phyloP scores from a whole-genome alignment of 2,888 invertebrate genomes.

The Pyrrhosoma nymphula region DNA sequence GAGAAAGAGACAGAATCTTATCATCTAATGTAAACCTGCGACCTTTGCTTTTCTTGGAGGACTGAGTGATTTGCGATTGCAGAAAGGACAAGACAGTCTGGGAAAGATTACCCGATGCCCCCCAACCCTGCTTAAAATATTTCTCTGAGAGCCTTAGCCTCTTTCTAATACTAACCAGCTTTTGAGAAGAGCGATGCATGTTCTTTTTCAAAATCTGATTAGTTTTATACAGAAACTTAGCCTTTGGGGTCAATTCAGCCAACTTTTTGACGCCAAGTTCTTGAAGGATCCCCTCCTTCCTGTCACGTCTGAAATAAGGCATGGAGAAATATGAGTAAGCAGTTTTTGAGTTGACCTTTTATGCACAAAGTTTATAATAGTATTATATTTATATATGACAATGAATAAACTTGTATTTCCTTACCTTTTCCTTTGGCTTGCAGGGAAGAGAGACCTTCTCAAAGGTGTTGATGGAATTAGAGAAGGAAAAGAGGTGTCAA shows the following conservation, averaged over 20 bases:
- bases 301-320: not conserved
- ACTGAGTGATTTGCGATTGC: not conserved
- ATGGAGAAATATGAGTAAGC: not conserved
- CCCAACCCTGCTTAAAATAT: not conserved
- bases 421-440: not conserved
- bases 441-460: not conserved
- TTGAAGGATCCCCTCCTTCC: not conserved
- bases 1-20: not conserved
- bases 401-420: not conserved
- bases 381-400: no score
- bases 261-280: not conserved
- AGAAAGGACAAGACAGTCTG: slow-evolving; percentile 30
- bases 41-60: slow-evolving; percentile 26
- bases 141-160: not conserved
- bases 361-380: not conserved
- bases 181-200: not conserved
- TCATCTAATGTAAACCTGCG: slow-evolving; percentile 41
- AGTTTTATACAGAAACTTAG: not conserved
- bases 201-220: not conserved
- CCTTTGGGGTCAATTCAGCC: not conserved
- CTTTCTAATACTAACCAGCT: not conserved
- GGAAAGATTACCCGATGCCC: not conserved
- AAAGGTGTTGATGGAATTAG: not conserved
- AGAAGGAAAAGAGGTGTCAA: not conserved
- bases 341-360: not conserved